These are phyloP conservation scores for Euproctis similis DNA, from an alignment of 2,888 invertebrate species.

Conservation along the genomic window DNA sequence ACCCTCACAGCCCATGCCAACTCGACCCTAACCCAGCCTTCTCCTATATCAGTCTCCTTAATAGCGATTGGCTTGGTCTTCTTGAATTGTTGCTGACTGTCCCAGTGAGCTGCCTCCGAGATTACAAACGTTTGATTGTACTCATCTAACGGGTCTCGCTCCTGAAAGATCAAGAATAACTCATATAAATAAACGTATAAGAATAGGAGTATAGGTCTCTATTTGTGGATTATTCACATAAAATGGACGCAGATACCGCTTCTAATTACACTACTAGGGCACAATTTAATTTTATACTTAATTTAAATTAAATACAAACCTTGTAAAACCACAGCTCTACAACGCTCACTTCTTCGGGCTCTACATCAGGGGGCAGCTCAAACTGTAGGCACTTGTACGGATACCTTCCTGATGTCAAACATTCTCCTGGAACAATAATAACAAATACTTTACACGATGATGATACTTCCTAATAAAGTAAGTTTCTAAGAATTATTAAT, in stretches of 20 bases:
- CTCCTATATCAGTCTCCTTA: constrained; percentile 82
- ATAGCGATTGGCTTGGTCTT: constrained; percentile 88
- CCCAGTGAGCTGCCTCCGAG: constrained; percentile 87
- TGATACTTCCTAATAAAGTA: too few species aligned
- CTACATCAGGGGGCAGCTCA: constrained; percentile 84
- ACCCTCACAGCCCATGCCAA: constrained; percentile 84
- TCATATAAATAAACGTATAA: too few species aligned
- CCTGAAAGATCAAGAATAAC: too few species aligned
- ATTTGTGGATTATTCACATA: too few species aligned
- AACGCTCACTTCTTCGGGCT: constrained; percentile 82
- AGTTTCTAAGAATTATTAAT: too few species aligned
- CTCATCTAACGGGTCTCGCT: constrained; percentile 77
- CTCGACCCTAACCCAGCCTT: constrained; percentile 88
- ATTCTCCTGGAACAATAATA: constrained; percentile 57
- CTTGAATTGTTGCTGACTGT: constrained; percentile 80
- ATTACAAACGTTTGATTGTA: constrained; percentile 85
- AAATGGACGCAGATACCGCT: too few species aligned
- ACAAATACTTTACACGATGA: too few species aligned
- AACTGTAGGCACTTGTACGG: constrained; percentile 86
- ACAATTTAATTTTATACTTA: background rate
- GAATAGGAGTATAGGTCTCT: too few species aligned
- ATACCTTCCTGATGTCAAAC: constrained; percentile 64
- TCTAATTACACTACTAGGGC: too few species aligned
- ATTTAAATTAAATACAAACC: constrained; percentile 30
- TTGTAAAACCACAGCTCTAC: constrained; percentile 90